Evolutionary conservation across 2,797 vertebrate genomes (phyloP).

Genomic region (Florisuga fusca): DNA sequence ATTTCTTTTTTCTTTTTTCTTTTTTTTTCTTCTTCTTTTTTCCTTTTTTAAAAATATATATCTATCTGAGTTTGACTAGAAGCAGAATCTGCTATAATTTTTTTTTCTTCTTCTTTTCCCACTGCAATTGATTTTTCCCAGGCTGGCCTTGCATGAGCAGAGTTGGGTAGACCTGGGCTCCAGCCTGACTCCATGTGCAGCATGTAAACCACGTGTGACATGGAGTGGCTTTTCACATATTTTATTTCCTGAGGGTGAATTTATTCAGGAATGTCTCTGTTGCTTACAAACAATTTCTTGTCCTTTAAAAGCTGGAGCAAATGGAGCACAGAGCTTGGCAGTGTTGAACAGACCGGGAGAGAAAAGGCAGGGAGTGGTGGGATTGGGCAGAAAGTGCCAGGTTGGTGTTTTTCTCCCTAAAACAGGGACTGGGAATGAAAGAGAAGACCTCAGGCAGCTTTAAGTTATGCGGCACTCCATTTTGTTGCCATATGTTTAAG

Average conservation of each 20-base stretch:
- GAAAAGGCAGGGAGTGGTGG: neutral
- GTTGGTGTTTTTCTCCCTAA: neutral
- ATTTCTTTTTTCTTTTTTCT: neutral
- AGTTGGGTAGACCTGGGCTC: rapidly evolving
- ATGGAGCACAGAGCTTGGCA: rapidly evolving
- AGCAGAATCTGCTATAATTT: neutral
- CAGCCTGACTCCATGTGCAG: neutral
- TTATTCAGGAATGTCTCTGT: neutral
- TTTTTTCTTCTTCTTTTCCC: neutral
- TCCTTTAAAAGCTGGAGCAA: neutral
- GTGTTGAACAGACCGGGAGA: rapidly evolving
- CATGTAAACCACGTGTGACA: neutral
- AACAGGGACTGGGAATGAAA: neutral
- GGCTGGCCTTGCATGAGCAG: neutral
- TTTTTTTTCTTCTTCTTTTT: neutral
- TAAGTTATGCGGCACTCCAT: conserved; percentile 2
- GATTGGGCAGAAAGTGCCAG: neutral
- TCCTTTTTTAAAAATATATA: neutral
- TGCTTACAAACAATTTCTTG: conserved; percentile 4
- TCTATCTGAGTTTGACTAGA: neutral
- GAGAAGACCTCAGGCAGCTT: neutral
- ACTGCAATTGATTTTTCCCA: neutral
- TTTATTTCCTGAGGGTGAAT: conserved; percentile 25
- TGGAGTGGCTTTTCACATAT: neutral
- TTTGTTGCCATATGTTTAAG: conserved; percentile 30